A percentile compares a stretch with the other conserved stretches of the same genome.
These are phyloP conservation scores for Zonotrichia albicollis DNA, from an alignment of 2,797 vertebrate genomes.

Conservation along the genomic window DNA sequence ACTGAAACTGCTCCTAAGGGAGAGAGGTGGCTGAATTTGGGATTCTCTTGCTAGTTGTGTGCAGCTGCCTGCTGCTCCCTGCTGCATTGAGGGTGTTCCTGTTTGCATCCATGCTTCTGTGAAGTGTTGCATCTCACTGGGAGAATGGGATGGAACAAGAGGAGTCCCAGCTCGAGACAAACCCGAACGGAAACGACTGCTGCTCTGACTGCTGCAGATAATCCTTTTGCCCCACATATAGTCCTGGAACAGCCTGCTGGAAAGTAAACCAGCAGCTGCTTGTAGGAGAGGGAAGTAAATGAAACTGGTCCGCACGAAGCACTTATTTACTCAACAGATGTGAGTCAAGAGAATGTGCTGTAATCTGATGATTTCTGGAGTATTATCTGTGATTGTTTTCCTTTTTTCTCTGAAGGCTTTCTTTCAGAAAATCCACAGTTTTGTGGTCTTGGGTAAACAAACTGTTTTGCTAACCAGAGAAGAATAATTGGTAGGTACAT, in stretches of 20 bases:
- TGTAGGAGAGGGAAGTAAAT: not conserved
- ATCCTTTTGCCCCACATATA: slow-evolving; percentile 49
- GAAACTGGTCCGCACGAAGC: not conserved
- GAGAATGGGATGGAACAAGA: not conserved
- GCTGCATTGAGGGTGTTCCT: not conserved
- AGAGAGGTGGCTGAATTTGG: not conserved
- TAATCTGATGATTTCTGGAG: slow-evolving; percentile 64
- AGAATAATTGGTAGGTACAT: not conserved
- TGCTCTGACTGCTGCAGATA: not conserved
- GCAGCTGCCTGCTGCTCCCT: not conserved
- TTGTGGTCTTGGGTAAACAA: slow-evolving; percentile 44
- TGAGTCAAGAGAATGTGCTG: slow-evolving; percentile 31
- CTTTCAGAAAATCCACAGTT: slow-evolving; percentile 31
- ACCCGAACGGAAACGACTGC: accelerated
- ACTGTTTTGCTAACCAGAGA: not conserved
- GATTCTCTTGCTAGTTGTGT: accelerated
- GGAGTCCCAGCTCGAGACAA: not conserved
- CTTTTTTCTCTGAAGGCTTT: slow-evolving; percentile 15
- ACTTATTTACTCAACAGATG: slow-evolving; percentile 66
- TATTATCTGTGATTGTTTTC: slow-evolving; percentile 61
- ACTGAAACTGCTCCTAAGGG: not conserved
- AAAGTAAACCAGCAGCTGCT: not conserved
- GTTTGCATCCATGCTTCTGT: not conserved
- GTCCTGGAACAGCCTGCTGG: not conserved
- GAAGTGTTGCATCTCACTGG: not conserved